phyloP scores from a whole-genome alignment of 1,140 invertebrate species.

The Hypothenemus hampei region DNA sequence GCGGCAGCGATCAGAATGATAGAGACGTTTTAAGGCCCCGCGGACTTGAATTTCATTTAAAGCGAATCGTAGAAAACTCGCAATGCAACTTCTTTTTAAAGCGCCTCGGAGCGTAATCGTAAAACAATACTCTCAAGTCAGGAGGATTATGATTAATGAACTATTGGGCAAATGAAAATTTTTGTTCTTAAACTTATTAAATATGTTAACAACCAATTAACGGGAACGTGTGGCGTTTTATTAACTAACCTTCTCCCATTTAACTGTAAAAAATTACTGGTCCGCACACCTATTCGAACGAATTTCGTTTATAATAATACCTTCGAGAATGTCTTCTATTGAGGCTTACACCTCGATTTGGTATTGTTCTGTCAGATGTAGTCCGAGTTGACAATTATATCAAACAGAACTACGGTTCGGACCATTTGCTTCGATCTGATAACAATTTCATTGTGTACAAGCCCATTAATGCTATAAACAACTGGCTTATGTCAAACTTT shows the following conservation, averaged over 20 bases:
- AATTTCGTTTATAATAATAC: background rate
- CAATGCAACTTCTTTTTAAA: background rate
- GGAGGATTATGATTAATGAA: background rate
- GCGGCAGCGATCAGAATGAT: background rate
- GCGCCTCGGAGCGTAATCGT: background rate
- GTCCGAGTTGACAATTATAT: conserved; percentile 7
- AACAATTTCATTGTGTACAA: conserved; percentile 6
- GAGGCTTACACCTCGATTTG: conserved; percentile 1
- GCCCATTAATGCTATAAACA: conserved; percentile 8
- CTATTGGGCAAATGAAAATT: background rate
- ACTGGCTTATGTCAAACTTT: no score
- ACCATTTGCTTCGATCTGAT: conserved; percentile 10
- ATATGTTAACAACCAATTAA: background rate
- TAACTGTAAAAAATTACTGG: no score
- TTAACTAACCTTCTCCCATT: background rate
- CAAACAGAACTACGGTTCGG: no score
- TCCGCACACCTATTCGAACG: background rate
- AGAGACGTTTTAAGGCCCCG: background rate
- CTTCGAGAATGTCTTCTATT: background rate
- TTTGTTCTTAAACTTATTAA: background rate
- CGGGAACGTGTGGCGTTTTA: background rate
- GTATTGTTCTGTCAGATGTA: conserved; percentile 6
- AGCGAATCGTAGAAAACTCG: no score
- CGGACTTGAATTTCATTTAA: no score
- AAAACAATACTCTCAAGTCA: background rate